phyloP scores from a whole-genome alignment of 2,113 vertebrate genomes.

The Baryphthengus martii region DNA sequence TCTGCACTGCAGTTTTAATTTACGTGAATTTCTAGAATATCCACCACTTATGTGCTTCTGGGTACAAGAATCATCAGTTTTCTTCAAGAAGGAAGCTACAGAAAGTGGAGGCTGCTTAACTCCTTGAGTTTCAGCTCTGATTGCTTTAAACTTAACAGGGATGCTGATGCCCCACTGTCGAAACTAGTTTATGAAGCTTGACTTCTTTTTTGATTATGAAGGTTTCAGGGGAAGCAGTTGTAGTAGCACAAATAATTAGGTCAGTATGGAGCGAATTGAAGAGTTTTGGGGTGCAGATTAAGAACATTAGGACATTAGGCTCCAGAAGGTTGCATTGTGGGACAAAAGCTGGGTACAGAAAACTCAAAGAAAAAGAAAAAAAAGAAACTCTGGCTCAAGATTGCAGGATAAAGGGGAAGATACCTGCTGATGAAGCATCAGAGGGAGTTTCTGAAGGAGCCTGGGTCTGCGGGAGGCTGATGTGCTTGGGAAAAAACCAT shows the following conservation, averaged over 20 bases:
- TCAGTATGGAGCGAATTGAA: accelerated
- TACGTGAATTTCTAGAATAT: not conserved
- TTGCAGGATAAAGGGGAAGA: not conserved
- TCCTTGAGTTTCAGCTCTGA: not conserved
- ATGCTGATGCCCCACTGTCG: not conserved
- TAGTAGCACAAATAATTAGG: not conserved
- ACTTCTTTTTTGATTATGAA: not conserved
- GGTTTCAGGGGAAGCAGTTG: not conserved
- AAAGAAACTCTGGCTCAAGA: not conserved
- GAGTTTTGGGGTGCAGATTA: not conserved
- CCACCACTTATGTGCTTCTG: not conserved
- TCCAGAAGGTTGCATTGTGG: accelerated
- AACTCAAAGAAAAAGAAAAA: not conserved
- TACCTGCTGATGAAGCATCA: not conserved
- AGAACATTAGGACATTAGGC: not conserved
- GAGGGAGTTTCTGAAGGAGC: not conserved
- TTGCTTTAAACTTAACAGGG: not conserved
- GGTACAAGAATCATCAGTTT: not conserved
- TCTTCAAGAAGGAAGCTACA: not conserved
- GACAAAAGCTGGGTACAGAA: not conserved
- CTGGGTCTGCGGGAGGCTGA: not conserved
- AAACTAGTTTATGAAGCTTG: not conserved
- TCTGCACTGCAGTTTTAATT: not conserved
- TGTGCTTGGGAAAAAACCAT: not conserved
- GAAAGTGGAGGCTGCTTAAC: not conserved